Evolutionary conservation across 2,797 vertebrate genomes (phyloP), one percentile per base, ranked within the genome.

Genomic region (Danio jaintianensis): DNA sequence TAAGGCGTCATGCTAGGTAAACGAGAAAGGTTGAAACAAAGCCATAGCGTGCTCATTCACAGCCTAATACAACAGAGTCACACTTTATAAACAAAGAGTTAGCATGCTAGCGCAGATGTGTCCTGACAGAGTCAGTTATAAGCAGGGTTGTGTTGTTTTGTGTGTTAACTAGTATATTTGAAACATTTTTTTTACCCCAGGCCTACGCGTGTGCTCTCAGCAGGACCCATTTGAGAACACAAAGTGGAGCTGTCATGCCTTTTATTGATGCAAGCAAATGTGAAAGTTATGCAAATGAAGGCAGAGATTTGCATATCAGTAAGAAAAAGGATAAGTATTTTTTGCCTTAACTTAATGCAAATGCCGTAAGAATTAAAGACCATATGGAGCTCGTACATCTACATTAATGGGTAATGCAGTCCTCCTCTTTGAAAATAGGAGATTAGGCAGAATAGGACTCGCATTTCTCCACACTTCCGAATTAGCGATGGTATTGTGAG

Each of bases 91-190:
- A 89, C 89, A 88, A 91, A 89, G 18, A 61, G 4, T 61, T 42
- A 86, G 90, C 89, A 91, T 88, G 79, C 81, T 79, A 85, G 84
- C 89, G 87, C 89, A 92, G 92, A 93, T 85, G 86, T 79, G 86
- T 88, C 82, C 88, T 90, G 89, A 90, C 88, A 89, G 89, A 82
- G 77, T 90, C 91, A 91, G 91, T 91, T 90, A 91, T 90, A 91
- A 90, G 90, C 79, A 83, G 58, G 71, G 63, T 66, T 82, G 61
- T n/a, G 75, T 63, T 53, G 22, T 15, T 29, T 29, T 29, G 52
- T 82, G 59, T 82, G 78, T 82, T 87, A 64, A 63, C 87, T 53
- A 64, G 86, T 87, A 85, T 81, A 79, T 84, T 87, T 91, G 85
- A 87, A n/a, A 89, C 22, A 83, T 85, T 79, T 83, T 88, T 72